Evolutionary conservation across 37 sponge, comb jelly and placozoan genomes (phyloP).

Genomic region (Chondrosia reniformis): DNA sequence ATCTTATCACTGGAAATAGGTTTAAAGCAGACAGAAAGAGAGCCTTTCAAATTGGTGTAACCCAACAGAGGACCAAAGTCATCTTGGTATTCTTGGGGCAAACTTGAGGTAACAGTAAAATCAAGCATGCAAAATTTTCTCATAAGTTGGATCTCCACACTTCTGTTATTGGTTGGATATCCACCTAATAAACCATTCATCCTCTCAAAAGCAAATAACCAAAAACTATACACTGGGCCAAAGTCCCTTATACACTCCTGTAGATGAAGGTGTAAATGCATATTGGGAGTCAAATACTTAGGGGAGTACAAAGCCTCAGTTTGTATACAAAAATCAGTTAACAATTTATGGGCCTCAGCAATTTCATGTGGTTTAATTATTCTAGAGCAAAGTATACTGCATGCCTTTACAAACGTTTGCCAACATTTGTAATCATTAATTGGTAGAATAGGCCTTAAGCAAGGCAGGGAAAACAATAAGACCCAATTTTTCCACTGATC

Average conservation of each 20-base stretch:
- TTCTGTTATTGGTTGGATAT: slow-evolving; percentile 28
- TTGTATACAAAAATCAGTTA: slow-evolving; percentile 19
- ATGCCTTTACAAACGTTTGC: slow-evolving; percentile 53
- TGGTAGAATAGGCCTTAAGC: slow-evolving; percentile 21
- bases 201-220: slow-evolving; percentile 56
- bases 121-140: slow-evolving; percentile 29
- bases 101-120: too few species aligned
- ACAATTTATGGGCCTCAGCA: background rate
- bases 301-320: slow-evolving; percentile 31
- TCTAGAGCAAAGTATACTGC: background rate
- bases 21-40: too few species aligned
- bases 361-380: background rate
- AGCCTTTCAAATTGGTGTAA: too few species aligned
- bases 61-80: too few species aligned
- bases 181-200: slow-evolving; percentile 59
- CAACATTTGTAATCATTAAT: slow-evolving; percentile 31
- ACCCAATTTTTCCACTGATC: slow-evolving; percentile 63
- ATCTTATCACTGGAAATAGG: too few species aligned
- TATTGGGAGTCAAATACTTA: slow-evolving; percentile 32
- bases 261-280: slow-evolving; percentile 47
- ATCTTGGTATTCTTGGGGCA: too few species aligned
- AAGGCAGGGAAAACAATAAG: slow-evolving; percentile 10
- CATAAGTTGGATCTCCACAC: slow-evolving; percentile 51
- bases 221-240: slow-evolving; percentile 59
- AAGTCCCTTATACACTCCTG: slow-evolving; percentile 44